These are phyloP conservation scores for Brachyhypopomus gauderio DNA, from an alignment of 2,113 vertebrate genomes.

Conservation along the genomic window DNA sequence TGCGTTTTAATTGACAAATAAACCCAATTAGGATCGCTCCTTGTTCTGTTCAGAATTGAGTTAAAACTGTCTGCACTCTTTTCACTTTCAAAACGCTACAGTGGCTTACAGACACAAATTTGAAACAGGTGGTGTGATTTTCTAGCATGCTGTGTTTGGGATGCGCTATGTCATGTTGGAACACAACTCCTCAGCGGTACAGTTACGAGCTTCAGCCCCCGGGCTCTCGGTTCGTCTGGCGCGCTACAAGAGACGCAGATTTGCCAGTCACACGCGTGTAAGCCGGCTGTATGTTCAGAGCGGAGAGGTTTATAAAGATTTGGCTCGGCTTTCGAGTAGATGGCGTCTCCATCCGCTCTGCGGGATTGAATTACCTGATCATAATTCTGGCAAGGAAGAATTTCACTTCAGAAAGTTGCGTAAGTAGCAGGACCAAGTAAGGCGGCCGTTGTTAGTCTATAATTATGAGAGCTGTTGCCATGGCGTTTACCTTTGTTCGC, in stretches of 20 bases:
- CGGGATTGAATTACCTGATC: constrained; percentile 3
- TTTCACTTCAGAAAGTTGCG: not conserved
- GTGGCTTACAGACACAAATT: constrained; percentile 4
- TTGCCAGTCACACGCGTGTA: not conserved
- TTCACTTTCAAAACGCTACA: not conserved
- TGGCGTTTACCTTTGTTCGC: constrained; percentile 21
- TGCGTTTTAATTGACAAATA: too few species aligned
- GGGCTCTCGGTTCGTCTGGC: constrained; percentile 13
- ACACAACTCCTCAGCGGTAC: constrained; percentile 9
- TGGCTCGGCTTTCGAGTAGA: constrained; percentile 20
- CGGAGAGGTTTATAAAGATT: constrained; percentile 14
- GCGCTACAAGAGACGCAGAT: constrained; percentile 16
- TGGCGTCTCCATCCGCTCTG: not conserved
- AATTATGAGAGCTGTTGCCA: constrained; percentile 15
- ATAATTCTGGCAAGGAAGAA: not conserved
- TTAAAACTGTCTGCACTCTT: not conserved
- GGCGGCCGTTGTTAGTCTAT: not conserved
- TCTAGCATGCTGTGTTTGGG: not conserved
- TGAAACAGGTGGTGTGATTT: constrained; percentile 7
- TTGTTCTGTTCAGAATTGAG: not conserved
- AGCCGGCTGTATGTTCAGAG: not conserved
- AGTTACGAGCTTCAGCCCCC: not conserved
- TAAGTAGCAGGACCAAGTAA: not conserved
- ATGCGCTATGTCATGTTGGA: constrained; percentile 14
- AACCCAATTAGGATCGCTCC: too few species aligned